A percentile compares a stretch with the other conserved stretches of the same genome.
These are phyloP conservation scores for Trichoplax adhaerens DNA, from an alignment of 37 sponge, comb jelly and placozoan species.

Conservation along the genomic window DNA sequence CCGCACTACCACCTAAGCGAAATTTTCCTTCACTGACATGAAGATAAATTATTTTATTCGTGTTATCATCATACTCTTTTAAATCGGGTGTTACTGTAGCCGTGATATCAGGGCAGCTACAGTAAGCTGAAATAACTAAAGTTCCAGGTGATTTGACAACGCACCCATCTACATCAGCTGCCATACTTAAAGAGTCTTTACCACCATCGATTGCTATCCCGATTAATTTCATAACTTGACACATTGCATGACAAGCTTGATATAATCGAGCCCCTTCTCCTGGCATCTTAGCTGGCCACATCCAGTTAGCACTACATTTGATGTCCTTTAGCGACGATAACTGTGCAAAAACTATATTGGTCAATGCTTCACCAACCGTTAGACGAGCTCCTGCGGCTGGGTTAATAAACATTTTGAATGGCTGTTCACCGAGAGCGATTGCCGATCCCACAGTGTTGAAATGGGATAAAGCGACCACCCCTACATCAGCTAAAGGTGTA, in stretches of 20 bases:
- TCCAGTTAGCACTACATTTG: constrained; percentile 18
- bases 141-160: constrained; percentile 10
- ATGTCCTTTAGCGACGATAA: not conserved
- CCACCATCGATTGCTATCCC: constrained; percentile 15
- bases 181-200: constrained; percentile 17
- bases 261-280: constrained; percentile 10
- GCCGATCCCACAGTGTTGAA: constrained; percentile 10
- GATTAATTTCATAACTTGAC: not conserved
- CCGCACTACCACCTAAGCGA: not conserved
- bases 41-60: no score
- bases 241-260: constrained; percentile 13
- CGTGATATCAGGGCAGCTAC: constrained; percentile 5
- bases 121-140: constrained; percentile 11
- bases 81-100: constrained; percentile 14
- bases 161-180: constrained; percentile 5
- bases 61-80: not conserved
- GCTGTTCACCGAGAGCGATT: constrained; percentile 9
- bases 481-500: constrained; percentile 14
- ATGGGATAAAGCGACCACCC: constrained; percentile 13
- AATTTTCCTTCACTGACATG: no score
- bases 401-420: constrained; percentile 7
- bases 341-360: constrained; percentile 7
- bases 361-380: constrained; percentile 13
- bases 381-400: constrained; percentile 14
- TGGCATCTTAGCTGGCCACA: constrained; percentile 18